Conservation (phyloP, 2,113 vertebrate species). For the Onychostruthus taczanowskii region DNA sequence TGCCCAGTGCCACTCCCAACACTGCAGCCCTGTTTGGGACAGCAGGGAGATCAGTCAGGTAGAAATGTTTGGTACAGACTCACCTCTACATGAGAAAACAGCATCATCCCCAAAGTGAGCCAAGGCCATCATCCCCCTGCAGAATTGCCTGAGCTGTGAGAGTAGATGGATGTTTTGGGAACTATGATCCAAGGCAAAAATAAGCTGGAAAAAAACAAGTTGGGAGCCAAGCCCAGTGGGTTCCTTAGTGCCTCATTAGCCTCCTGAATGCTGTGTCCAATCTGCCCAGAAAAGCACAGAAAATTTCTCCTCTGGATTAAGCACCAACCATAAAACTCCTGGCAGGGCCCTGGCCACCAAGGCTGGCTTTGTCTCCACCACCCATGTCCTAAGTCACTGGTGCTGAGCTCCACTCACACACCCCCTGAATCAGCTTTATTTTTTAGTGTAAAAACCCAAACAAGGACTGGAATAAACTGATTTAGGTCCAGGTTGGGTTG, state of each 20-base stretch:
- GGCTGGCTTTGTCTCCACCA: background rate
- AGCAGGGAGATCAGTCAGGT: background rate
- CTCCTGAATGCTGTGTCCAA: background rate
- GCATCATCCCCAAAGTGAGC: background rate
- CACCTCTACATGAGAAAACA: background rate
- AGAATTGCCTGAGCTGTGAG: background rate
- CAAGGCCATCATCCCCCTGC: background rate
- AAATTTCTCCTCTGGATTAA: background rate
- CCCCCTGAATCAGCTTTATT: background rate
- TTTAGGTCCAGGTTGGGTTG: background rate
- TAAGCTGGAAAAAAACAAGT: background rate
- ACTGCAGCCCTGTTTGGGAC: background rate
- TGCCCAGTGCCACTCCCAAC: background rate
- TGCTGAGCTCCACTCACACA: fast-evolving
- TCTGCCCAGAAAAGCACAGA: background rate
- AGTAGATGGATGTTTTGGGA: background rate
- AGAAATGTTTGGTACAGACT: fast-evolving
- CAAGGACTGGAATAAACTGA: background rate
- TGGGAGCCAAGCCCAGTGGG: background rate
- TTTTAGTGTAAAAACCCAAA: background rate
- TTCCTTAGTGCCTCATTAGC: background rate
- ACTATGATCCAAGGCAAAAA: background rate
- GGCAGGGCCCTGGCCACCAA: background rate
- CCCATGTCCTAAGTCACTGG: background rate
- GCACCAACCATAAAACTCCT: background rate